Percentiles rank a stretch among this genome's conserved stretches.
phyloP scores from a whole-genome alignment of 2,113 vertebrate species.

The Toxotes jaculatrix region DNA sequence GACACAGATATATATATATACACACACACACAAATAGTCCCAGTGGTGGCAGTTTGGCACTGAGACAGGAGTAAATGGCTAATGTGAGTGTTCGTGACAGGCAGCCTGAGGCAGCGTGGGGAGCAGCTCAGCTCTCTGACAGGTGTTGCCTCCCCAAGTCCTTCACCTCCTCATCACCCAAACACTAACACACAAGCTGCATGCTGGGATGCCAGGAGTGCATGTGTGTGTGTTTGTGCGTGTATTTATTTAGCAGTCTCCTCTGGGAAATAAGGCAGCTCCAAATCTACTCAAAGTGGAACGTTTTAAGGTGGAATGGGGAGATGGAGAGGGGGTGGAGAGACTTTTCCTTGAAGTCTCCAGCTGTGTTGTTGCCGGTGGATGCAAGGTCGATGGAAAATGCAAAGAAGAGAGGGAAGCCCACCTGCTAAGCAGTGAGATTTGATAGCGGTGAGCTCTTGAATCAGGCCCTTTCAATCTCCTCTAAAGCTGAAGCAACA shows the following conservation, averaged over 20 bases:
- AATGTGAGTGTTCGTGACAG: slow-evolving; percentile 75
- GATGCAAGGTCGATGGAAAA: slow-evolving; percentile 47
- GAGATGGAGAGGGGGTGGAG: not conserved
- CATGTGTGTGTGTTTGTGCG: not conserved
- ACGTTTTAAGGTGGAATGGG: slow-evolving; percentile 25
- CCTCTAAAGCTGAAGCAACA: slow-evolving; percentile 19
- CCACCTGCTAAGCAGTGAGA: slow-evolving; percentile 50
- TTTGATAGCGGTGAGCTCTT: slow-evolving; percentile 19
- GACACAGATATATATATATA: not conserved
- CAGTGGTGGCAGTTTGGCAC: not conserved
- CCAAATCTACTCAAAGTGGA: slow-evolving; percentile 35
- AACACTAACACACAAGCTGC: slow-evolving; percentile 34
- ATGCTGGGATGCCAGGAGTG: slow-evolving; percentile 25
- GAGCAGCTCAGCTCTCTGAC: slow-evolving; percentile 55
- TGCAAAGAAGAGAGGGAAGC: slow-evolving; percentile 37
- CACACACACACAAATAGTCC: slow-evolving; percentile 31
- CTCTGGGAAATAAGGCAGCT: slow-evolving; percentile 34
- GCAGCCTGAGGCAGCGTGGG: slow-evolving; percentile 59
- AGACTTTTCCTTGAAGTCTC: slow-evolving; percentile 37
- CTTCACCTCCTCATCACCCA: slow-evolving; percentile 33
- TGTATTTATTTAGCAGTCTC: slow-evolving; percentile 7
- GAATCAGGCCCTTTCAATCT: slow-evolving; percentile 40
- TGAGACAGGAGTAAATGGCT: slow-evolving; percentile 66
- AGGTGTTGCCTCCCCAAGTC: slow-evolving; percentile 57
- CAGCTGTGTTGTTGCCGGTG: slow-evolving; percentile 42